Evolutionary conservation across 92 coral and sea anemone genomes (phyloP).

Genomic region (Scolanthus callimorphus): DNA sequence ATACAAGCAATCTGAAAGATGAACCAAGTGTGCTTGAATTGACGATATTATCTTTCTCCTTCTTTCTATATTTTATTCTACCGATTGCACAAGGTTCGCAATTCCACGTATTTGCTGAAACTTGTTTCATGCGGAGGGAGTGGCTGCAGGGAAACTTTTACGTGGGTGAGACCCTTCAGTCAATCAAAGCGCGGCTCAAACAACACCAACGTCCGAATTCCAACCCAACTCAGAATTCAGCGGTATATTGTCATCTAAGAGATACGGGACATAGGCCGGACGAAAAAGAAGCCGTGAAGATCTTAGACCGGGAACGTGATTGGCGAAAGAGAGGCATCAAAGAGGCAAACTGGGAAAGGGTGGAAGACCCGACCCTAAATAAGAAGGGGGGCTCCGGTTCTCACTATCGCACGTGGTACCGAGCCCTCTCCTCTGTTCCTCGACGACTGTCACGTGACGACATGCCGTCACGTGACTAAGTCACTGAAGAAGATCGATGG

Average conservation of each 20-base stretch:
- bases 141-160: conserved; percentile 10
- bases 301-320: conserved; percentile 17
- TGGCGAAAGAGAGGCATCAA: conserved; percentile 26
- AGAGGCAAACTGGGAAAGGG: conserved; percentile 20
- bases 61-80: no score
- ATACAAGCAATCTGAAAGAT: no score
- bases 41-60: no score
- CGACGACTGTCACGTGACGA: no score
- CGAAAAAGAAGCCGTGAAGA: conserved; percentile 11
- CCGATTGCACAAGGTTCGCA: no score
- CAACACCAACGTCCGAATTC: conserved; percentile 24
- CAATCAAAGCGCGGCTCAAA: conserved; percentile 24
- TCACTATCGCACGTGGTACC: no score
- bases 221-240: conserved; percentile 42
- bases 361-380: conserved; percentile 16
- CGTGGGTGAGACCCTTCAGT: conserved; percentile 35
- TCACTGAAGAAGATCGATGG: no score
- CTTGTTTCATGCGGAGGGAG: conserved; percentile 22
- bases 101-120: no score
- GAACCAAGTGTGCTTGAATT: no score
- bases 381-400: conserved; percentile 8
- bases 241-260: conserved; percentile 23
- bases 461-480: no score
- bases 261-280: conserved; percentile 22
- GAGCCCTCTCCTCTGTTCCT: no score